Evolutionary conservation across 2,113 vertebrate species (phyloP), one percentile per base, ranked within the genome.

Genomic region (Polyodon spathula): DNA sequence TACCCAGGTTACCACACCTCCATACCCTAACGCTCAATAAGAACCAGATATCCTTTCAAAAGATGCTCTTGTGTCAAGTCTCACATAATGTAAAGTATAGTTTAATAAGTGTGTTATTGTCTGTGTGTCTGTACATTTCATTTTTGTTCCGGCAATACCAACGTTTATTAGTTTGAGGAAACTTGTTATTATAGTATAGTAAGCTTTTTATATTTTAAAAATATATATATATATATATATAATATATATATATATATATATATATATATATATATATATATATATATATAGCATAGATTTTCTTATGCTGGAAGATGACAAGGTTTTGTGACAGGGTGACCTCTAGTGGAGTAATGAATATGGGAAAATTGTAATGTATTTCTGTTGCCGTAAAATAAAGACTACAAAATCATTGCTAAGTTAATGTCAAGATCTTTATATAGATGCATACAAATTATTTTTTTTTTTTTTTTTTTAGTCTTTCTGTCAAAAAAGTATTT

Each of bases 21-120:
- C 94, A 97, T 79, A 97, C 94, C 75, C 85, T 97, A 73, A 97
- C 81, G 39, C 90, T 97, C 83, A 98, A 97, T 87, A 98, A 97
- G 88, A 97, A 98, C 86, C 88, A 84, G 81, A 98, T 98, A 98
- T 98, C 96, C 95, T 98, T 94, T 82, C 53, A 70, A 51, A 59
- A 17, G 43, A 55, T 56, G 52, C 40, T 27, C 8, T 40, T 54
- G 44, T 52, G 40, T 58, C 46, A 4, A 8, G 42, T 48, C 6
- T 14, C 14, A 39, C 40, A 15, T 58, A 38, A 11, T 14, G 42
- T 58, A 37, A 54, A 59, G 42, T 12, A n/a, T 15, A 37, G 8
- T 15, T 41, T 52, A 48, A 57, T 40, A n/a, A 40, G 10, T 41
- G 10, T 37, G 12, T 42, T 4, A 4, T 9, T 42, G 8, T 27